phyloP scores from a whole-genome alignment of 2,888 invertebrate genomes.

The Tipula helvola region DNA sequence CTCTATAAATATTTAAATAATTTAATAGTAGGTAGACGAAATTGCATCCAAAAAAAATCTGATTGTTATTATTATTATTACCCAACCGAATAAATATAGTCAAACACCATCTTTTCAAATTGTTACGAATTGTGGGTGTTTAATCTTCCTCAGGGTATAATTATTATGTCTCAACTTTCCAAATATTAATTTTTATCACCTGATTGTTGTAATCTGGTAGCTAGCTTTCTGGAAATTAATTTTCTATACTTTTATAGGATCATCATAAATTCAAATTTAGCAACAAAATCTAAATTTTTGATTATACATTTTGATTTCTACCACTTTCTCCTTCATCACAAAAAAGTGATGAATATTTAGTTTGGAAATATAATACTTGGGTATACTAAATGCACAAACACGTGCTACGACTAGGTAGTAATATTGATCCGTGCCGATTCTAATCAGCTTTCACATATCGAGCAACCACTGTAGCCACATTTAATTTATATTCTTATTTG shows the following conservation, averaged over 20 bases:
- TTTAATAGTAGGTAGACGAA: not conserved
- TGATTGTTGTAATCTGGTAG: not conserved
- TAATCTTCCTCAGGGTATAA: not conserved
- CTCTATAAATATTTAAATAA: not conserved
- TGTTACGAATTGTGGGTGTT: not conserved
- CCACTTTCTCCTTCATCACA: not conserved
- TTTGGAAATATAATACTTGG: not conserved
- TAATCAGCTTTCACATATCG: not conserved
- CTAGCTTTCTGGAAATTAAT: not conserved
- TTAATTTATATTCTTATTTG: not conserved
- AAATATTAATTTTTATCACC: not conserved
- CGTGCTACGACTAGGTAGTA: not conserved
- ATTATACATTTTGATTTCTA: not conserved
- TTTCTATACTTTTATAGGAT: not conserved
- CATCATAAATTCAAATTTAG: not conserved
- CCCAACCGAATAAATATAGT: not conserved
- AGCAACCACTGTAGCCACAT: not conserved
- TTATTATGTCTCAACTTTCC: not conserved
- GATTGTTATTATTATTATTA: not conserved
- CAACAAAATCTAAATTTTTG: not conserved
- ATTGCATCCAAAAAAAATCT: not conserved
- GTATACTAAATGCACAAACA: not conserved
- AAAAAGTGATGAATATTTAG: not conserved
- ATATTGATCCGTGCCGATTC: not conserved
- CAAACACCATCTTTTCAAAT: not conserved